Conservation (phyloP, 1,140 invertebrate species). For the Copidosoma floridanum region DNA sequence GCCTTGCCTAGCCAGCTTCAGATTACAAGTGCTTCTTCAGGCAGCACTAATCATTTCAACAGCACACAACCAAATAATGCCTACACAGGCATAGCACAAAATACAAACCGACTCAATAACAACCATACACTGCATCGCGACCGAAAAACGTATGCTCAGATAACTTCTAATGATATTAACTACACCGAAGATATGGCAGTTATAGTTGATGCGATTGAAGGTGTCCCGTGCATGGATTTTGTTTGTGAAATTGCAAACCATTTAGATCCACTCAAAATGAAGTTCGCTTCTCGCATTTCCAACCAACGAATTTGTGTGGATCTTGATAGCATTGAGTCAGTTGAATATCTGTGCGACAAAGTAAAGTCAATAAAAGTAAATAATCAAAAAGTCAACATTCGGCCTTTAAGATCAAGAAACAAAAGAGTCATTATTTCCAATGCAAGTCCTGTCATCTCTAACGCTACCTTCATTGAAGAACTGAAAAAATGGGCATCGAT, state of each 20-base stretch:
- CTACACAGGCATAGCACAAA: no score
- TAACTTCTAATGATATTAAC: neutral
- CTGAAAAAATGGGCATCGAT: neutral
- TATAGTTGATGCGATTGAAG: neutral
- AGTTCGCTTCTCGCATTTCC: slow-evolving; percentile 11
- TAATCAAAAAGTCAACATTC: neutral
- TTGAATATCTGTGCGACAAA: neutral
- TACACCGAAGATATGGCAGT: neutral
- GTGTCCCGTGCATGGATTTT: neutral
- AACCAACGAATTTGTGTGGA: slow-evolving; percentile 17
- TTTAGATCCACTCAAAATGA: neutral
- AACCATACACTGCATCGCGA: no score
- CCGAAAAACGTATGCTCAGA: neutral
- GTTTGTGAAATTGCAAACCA: neutral
- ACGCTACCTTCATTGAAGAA: neutral
- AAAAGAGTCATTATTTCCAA: slow-evolving; percentile 11
- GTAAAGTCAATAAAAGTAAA: slow-evolving; percentile 2
- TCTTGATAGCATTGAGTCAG: neutral
- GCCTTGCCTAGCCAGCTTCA: no score
- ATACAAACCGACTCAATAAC: no score
- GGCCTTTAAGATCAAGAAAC: neutral
- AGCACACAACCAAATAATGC: no score
- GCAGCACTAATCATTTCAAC: no score
- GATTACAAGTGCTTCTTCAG: no score
- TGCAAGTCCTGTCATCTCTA: neutral